Base-by-base conservation (phyloP, 2,888 invertebrate genomes). In the Eutolmus rufibarbis region DNA sequence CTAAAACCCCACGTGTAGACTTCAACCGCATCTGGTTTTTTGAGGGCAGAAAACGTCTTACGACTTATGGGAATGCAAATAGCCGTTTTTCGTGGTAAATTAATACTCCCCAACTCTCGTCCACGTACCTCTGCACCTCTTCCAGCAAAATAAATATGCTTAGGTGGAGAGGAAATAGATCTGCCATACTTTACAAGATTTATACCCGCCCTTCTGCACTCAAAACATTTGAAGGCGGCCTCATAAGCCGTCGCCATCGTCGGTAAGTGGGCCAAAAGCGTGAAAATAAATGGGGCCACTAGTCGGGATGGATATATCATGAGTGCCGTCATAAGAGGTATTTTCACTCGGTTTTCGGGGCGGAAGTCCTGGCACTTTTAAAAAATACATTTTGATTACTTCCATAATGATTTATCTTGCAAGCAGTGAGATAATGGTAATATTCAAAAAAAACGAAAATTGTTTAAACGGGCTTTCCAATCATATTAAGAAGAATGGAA, bases 131-230 rank as follows among this genome's bases (percentile, higher is more conserved):
- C 66, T 19, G 8, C 82, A 66, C 51, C 66, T 37, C 40, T 14
- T 40, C 66, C 40, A 66, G 23, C 19, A 84, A 84, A 84, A 84
- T 66, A 84, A 84, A 84, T 84, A 84, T 46, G 66, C 40, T 84
- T 16, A 84, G 82, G 66, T 66, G 82, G 82, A 66, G 43, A 84
- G 82, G 82, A 84, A 84, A 84, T 84, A 66, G 82, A 84, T 84
- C 82, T 84, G 82, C 82, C 82, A 84, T 66, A 66, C 66, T 84
- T 84, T 84, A 66, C n/a, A 66, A 84, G 82, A 84, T 84, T 84
- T 84, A 84, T 84, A 84, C 66, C 23, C 19, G 40, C 79, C 79
- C 79, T 79, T 12, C 51, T 79, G 79, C 51, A 79, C 31, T 51
- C 66, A 23, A 79, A 79, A 79, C 51, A 46, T 51, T 79, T 9